These are phyloP conservation scores for Eretmochelys imbricata DNA, from an alignment of 2,113 vertebrate species.

Conservation along the genomic window DNA sequence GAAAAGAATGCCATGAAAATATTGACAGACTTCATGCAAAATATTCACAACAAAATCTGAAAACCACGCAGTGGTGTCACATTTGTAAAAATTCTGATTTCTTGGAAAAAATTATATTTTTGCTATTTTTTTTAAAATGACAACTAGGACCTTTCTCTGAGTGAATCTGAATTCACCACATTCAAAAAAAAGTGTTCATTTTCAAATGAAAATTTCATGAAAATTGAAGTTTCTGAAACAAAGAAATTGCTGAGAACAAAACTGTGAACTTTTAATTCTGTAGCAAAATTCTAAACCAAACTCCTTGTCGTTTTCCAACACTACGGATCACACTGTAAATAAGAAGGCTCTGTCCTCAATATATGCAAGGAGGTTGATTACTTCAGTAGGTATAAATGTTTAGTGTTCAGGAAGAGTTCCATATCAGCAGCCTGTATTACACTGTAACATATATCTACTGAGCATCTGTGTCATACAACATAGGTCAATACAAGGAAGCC, in stretches of 20 bases:
- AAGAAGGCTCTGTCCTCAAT: not conserved
- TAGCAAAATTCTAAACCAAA: not conserved
- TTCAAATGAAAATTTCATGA: not conserved
- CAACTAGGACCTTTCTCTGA: not conserved
- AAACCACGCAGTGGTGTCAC: not conserved
- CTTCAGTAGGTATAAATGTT: not conserved
- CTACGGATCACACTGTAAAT: not conserved
- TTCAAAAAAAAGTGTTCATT: not conserved
- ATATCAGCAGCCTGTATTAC: not conserved
- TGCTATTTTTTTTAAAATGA: not conserved
- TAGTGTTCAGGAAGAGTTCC: not conserved
- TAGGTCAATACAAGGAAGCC: not conserved
- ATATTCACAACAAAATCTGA: not conserved
- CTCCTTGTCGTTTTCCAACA: not conserved
- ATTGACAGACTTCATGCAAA: not conserved
- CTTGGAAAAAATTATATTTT: not conserved
- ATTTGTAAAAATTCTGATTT: not conserved
- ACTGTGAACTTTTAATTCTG: not conserved
- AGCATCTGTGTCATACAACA: not conserved
- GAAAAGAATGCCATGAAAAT: not conserved
- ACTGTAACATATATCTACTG: not conserved
- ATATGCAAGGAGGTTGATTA: not conserved
- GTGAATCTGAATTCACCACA: not conserved
- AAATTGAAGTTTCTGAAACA: not conserved
- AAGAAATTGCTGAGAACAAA: not conserved